Conservation (phyloP, 2,797 vertebrate genomes). For the Tiaroga cobitis region DNA sequence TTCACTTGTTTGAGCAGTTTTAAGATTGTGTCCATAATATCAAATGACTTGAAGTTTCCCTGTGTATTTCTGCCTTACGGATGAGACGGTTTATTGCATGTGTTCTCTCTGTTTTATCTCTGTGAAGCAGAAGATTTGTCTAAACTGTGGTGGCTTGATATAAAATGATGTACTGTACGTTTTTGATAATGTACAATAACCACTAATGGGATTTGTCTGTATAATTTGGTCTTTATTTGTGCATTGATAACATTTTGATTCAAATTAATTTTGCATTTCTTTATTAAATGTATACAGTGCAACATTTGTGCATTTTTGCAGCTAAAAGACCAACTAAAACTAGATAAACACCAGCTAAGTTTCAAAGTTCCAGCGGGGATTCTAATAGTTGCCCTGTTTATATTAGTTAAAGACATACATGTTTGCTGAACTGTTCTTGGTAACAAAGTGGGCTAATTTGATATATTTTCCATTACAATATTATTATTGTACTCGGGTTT, state of each 20-base stretch:
- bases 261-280: not conserved
- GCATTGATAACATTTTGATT: not conserved
- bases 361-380: no score
- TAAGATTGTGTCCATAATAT: not conserved
- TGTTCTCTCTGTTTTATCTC: not conserved
- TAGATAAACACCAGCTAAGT: no score
- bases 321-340: no score
- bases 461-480: no score
- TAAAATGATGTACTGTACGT: not conserved
- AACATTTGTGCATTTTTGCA: not conserved
- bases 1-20: not conserved
- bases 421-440: no score
- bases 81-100: no score
- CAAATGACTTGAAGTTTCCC: not conserved
- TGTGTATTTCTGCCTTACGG: not conserved
- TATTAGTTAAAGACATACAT: no score
- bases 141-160: not conserved
- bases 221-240: constrained; percentile 18
- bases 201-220: constrained; percentile 8
- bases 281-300: constrained; percentile 2
- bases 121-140: not conserved
- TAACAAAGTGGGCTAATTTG: no score
- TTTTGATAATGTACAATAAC: not conserved
- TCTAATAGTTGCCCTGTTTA: no score
- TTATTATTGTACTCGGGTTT: no score